Evolutionary conservation across 2,113 vertebrate species (phyloP), one percentile per base, ranked within the genome.

Genomic region (Rhadina sibilatrix): DNA sequence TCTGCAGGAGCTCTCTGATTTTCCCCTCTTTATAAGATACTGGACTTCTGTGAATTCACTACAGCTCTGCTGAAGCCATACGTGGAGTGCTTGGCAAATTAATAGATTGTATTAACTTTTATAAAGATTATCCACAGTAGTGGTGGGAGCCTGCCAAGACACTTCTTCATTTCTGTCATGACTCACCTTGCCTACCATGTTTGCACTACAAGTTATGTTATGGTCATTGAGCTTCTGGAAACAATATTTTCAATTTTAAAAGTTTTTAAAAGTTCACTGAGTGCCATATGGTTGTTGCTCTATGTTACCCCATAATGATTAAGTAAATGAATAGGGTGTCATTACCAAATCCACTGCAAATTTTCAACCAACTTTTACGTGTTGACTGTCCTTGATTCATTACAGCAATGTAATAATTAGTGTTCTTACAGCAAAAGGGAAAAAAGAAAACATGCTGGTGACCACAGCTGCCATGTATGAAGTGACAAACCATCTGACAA

Each of bases 401-500:
- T 44, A 89, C 21, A 80, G 13, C 52, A 81, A 86, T 69, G 31
- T 88, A 97, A 96, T 95, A 97, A 97, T 97, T 97, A 95, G 21
- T 87, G 42, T 75, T 92, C 50, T 90, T 94, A 96, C 81, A 96
- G 42, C 30, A 74, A 95, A 94, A 75, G 22, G 15, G 33, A 52
- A 87, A 90, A 90, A 81, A 17, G 84, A 87, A 83, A 89, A 90
- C 15, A 20, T 87, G 27, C 31, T 65, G 6, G 44, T 90, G 66
- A 93, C 72, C 94, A 81, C 50, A 95, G 63, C 86, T 94, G 59
- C 44, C 90, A 60, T n/a, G 42, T 83, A 92, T 94, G 76, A 97
- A 91, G 90, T 72, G 33, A 76, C 84, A 96, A 96, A 77, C 52
- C 78, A 69, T 89, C 80, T 93, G 89, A 98, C 92, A 97, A 98